Percentiles rank a stretch among this genome's conserved stretches.
Conservation (phyloP, 2,113 vertebrate genomes). For the Oplegnathus fasciatus region DNA sequence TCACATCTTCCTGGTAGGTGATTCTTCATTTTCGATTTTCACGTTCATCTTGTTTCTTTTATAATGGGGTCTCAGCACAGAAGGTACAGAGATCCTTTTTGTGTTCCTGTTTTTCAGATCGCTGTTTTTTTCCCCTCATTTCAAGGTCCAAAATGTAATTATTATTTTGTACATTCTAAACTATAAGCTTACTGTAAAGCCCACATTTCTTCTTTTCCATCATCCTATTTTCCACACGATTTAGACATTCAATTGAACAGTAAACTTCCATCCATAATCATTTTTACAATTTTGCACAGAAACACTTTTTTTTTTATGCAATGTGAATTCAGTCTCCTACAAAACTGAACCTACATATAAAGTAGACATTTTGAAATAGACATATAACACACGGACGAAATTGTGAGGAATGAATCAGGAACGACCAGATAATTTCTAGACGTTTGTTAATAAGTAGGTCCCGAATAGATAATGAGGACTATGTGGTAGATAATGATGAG, state of each 20-base stretch:
- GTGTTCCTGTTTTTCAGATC: neutral
- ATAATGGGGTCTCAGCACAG: neutral
- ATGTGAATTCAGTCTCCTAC: neutral
- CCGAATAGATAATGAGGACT: neutral
- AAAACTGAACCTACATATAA: neutral
- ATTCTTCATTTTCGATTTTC: neutral
- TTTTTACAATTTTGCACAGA: neutral
- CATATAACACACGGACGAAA: neutral
- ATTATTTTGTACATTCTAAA: neutral
- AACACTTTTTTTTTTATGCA: too few species aligned
- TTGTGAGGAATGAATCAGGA: neutral
- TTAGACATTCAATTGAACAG: neutral
- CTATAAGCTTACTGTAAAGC: neutral
- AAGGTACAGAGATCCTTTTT: neutral
- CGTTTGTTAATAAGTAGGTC: neutral
- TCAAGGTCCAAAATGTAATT: neutral
- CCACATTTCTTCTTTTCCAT: neutral
- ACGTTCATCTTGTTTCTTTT: neutral
- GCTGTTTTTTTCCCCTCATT: neutral
- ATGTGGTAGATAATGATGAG: too few species aligned
- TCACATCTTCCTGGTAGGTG: constrained; percentile 50
- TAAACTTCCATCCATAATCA: too few species aligned
- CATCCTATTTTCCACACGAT: neutral
- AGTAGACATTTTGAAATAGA: neutral
- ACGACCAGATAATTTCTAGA: neutral